phyloP scores from a whole-genome alignment of 1,140 invertebrate genomes.

The Tetragonula clypearis region DNA sequence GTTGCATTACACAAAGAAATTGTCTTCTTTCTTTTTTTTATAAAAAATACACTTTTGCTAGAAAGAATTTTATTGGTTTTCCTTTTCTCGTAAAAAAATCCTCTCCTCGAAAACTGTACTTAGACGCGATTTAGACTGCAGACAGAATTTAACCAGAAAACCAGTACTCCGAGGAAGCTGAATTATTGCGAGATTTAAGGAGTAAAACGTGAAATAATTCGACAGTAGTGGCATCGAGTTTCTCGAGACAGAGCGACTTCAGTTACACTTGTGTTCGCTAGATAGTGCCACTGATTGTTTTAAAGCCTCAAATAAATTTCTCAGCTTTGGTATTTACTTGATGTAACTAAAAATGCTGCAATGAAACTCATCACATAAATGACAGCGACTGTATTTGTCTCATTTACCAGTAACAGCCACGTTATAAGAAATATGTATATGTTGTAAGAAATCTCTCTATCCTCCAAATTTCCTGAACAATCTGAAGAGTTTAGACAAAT shows the following conservation, averaged over 20 bases:
- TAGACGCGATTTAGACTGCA: neutral
- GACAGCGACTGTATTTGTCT: too few species aligned
- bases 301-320: neutral
- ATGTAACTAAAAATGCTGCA: neutral
- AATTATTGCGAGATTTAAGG: constrained; percentile 15
- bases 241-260: neutral
- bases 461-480: too few species aligned
- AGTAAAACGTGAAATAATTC: constrained; percentile 8
- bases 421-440: too few species aligned
- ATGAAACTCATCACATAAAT: too few species aligned
- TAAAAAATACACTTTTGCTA: neutral
- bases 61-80: neutral
- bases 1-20: neutral
- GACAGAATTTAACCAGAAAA: neutral
- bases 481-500: too few species aligned
- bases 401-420: too few species aligned
- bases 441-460: too few species aligned
- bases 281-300: constrained; percentile 17
- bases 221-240: constrained; percentile 2
- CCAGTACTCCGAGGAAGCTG: neutral
- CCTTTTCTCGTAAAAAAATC: neutral
- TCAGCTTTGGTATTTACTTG: neutral
- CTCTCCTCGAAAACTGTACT: neutral
- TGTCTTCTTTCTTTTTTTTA: neutral
- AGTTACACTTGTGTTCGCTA: constrained; percentile 13